These are phyloP conservation scores for Eulacestoma nigropectus DNA, from an alignment of 2,113 vertebrate genomes.

Conservation along the genomic window DNA sequence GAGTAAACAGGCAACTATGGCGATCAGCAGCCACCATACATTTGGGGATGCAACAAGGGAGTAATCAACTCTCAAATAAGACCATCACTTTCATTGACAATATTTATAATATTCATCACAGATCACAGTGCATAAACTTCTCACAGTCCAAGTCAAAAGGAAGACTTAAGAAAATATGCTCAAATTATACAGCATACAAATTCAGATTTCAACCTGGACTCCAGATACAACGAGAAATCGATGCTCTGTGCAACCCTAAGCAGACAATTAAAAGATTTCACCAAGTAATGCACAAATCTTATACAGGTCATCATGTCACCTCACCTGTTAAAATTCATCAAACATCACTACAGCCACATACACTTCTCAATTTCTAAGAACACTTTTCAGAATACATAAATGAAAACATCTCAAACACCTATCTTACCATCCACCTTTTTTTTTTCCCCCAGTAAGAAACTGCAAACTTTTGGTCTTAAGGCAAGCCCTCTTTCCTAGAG, in stretches of 20 bases:
- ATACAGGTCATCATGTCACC: neutral
- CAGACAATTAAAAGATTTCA: neutral
- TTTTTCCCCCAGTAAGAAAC: neutral
- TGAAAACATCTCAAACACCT: neutral
- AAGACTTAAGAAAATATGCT: neutral
- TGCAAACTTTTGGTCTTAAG: neutral
- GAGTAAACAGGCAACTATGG: neutral
- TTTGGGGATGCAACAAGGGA: neutral
- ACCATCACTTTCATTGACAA: neutral
- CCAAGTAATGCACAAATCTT: neutral
- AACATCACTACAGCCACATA: neutral
- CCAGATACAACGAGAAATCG: neutral
- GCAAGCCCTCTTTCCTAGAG: neutral
- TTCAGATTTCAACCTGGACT: neutral
- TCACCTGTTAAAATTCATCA: neutral
- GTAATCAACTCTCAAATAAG: neutral
- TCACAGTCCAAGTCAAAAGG: neutral
- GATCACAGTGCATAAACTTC: neutral
- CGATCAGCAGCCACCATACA: neutral
- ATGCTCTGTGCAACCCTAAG: neutral
- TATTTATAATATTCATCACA: neutral
- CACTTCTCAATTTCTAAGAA: neutral
- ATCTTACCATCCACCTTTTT: neutral
- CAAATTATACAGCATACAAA: neutral
- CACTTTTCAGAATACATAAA: neutral